Evolutionary conservation across 2,888 invertebrate genomes (phyloP).

Genomic region (Cylindroiulus punctatus): DNA sequence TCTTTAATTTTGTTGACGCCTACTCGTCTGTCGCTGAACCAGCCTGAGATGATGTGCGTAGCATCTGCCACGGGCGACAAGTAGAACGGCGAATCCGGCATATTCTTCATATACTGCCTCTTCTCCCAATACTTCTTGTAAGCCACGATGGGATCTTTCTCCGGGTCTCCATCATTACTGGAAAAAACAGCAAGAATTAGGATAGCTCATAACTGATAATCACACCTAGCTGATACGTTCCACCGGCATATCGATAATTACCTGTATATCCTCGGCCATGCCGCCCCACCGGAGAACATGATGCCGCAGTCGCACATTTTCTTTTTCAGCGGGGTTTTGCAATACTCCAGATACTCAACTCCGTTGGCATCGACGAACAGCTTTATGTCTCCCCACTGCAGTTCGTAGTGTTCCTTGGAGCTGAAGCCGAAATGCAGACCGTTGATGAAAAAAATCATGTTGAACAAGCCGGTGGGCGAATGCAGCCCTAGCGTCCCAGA

Average conservation of each 20-base stretch:
- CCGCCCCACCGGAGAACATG: not conserved
- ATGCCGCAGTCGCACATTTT: slow-evolving; percentile 26
- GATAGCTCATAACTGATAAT: too few relatives aligned
- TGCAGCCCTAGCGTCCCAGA: slow-evolving; percentile 56
- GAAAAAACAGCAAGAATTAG: not conserved
- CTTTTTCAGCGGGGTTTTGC: slow-evolving; percentile 55
- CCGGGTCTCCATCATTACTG: slow-evolving; percentile 21
- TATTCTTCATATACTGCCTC: slow-evolving; percentile 15
- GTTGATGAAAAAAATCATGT: slow-evolving; percentile 57
- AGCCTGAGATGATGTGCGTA: slow-evolving; percentile 8
- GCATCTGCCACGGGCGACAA: slow-evolving; percentile 23
- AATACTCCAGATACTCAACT: slow-evolving; percentile 57
- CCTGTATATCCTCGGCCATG: slow-evolving; percentile 6
- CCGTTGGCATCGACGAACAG: slow-evolving; percentile 53
- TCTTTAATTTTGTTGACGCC: slow-evolving; percentile 26
- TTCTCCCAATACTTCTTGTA: slow-evolving; percentile 25
- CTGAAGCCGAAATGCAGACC: slow-evolving; percentile 56
- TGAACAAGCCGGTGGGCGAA: slow-evolving; percentile 57
- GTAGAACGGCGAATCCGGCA: slow-evolving; percentile 5
- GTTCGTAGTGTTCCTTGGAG: slow-evolving; percentile 56
- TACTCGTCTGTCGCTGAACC: slow-evolving; percentile 26
- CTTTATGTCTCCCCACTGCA: slow-evolving; percentile 57
- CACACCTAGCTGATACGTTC: too few relatives aligned
- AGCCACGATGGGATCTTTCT: slow-evolving; percentile 17
- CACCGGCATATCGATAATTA: not conserved